A percentile compares a stretch with the other conserved stretches of the same genome.
Evolutionary conservation across 1,140 invertebrate genomes (phyloP).

Genomic region (Rhagoletis pomonella): DNA sequence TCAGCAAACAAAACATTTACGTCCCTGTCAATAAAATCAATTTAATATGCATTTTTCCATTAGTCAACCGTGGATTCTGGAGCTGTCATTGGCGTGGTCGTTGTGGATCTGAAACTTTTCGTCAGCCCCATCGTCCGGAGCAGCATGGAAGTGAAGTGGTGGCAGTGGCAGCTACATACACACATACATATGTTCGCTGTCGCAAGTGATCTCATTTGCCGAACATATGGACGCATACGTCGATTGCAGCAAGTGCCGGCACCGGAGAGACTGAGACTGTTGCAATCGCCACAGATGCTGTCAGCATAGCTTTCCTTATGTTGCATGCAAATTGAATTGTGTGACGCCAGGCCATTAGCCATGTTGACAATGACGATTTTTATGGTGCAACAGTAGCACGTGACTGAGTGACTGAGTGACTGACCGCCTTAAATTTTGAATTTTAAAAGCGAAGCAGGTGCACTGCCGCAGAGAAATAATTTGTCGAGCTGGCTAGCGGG

Average conservation of each 20-base stretch:
- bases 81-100: background rate
- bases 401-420: background rate
- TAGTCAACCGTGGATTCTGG: conserved; percentile 62
- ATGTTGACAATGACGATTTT: conserved; percentile 50
- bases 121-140: background rate
- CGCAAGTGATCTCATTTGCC: background rate
- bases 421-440: background rate
- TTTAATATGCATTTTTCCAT: conserved; percentile 73
- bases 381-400: conserved; percentile 16
- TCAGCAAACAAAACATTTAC: conserved; percentile 48
- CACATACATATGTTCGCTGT: background rate
- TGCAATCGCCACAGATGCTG: background rate
- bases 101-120: background rate
- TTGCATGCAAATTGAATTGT: conserved; percentile 1
- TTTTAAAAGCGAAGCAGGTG: background rate
- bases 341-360: conserved; percentile 18
- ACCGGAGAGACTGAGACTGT: background rate
- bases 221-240: background rate
- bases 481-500: background rate
- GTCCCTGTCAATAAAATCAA: conserved; percentile 69
- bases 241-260: background rate
- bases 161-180: background rate
- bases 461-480: background rate
- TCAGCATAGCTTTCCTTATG: too few species aligned
- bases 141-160: background rate